These are phyloP conservation scores for Apteryx mantelli DNA, from an alignment of 2,113 vertebrate genomes.

Conservation along the genomic window DNA sequence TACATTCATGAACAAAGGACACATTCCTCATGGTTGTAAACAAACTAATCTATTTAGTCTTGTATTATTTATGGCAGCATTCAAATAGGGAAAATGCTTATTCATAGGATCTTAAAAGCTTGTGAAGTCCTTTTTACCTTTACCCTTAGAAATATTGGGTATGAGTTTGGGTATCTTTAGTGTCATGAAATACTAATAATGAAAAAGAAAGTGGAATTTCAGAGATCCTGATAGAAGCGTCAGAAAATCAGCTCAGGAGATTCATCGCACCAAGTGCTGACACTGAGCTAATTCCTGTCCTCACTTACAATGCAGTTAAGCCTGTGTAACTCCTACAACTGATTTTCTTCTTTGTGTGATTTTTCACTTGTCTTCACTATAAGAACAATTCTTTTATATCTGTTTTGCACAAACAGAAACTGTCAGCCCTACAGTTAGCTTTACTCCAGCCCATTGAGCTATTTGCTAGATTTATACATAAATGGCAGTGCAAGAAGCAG, in stretches of 20 bases:
- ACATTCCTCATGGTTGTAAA: not conserved
- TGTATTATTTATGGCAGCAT: conserved; percentile 30
- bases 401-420: not conserved
- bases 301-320: not conserved
- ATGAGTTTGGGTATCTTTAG: not conserved
- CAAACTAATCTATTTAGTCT: not conserved
- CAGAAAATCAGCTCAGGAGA: not conserved
- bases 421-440: not conserved
- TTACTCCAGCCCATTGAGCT: not conserved
- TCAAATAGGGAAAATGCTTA: not conserved
- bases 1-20: not conserved
- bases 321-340: not conserved
- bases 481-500: not conserved
- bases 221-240: not conserved
- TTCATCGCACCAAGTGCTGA: not conserved
- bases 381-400: not conserved
- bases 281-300: not conserved
- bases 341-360: not conserved
- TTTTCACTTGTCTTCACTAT: not conserved
- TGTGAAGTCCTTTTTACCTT: not conserved
- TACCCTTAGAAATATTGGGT: not conserved
- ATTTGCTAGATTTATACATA: not conserved
- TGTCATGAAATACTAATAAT: not conserved
- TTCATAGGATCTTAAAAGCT: not conserved
- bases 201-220: not conserved